phyloP scores from a whole-genome alignment of 2,797 vertebrate genomes.

The Tauraco hartlaubi region DNA sequence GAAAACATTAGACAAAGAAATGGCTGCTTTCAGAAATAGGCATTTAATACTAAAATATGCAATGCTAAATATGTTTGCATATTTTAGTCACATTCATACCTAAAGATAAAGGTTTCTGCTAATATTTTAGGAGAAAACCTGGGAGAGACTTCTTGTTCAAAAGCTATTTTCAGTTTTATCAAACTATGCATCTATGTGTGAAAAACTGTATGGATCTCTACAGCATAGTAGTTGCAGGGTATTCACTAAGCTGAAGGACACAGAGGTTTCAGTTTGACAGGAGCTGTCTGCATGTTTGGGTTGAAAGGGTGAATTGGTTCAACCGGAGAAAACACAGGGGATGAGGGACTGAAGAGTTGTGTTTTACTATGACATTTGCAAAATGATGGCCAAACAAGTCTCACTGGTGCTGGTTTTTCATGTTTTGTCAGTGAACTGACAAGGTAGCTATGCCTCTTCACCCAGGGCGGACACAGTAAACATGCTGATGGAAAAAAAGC shows the following conservation, averaged over 20 bases:
- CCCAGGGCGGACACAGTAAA: not conserved
- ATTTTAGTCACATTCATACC: not conserved
- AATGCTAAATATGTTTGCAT: not conserved
- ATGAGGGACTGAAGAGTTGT: not conserved
- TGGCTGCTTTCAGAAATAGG: not conserved
- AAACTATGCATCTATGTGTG: not conserved
- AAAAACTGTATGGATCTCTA: not conserved
- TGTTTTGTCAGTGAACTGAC: not conserved
- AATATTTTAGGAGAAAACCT: not conserved
- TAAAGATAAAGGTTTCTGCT: not conserved
- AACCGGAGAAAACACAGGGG: not conserved
- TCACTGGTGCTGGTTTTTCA: not conserved
- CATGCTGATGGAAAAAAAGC: not conserved
- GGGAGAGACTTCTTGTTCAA: not conserved
- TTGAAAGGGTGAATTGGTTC: not conserved
- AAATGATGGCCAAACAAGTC: not conserved
- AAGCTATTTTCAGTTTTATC: not conserved
- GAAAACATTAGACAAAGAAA: not conserved
- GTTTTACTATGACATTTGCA: not conserved
- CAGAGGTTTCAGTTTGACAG: not conserved
- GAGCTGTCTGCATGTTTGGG: not conserved
- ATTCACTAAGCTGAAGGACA: not conserved
- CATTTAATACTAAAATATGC: not conserved
- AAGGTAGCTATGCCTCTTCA: not conserved
- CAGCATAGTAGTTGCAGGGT: not conserved